Conservation (phyloP, 2,888 invertebrate genomes). For the Gari tellinella region DNA sequence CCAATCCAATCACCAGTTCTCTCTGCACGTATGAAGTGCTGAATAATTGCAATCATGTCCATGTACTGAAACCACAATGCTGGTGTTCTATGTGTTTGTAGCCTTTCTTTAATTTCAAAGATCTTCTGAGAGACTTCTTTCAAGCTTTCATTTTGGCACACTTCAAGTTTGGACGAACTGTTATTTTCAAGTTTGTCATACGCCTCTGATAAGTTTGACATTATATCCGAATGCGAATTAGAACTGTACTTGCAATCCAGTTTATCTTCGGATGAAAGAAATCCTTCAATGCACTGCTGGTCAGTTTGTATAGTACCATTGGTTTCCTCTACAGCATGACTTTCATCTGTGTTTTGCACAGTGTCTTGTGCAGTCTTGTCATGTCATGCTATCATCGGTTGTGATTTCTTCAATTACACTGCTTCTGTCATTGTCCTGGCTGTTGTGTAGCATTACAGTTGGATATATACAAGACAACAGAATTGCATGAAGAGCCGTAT, state of each 20-base stretch:
- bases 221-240: no score
- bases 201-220: no score
- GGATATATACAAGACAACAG: not conserved
- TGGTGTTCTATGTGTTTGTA: constrained; percentile 19
- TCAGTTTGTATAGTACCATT: not conserved
- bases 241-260: no score
- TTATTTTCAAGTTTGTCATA: no score
- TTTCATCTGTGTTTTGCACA: no score
- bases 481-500: constrained; percentile 45
- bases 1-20: constrained; percentile 33
- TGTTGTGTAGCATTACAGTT: not conserved
- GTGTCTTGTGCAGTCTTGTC: not conserved
- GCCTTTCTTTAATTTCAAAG: not conserved
- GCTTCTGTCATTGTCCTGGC: not conserved
- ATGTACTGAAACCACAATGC: constrained; percentile 59
- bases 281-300: no score
- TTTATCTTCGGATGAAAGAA: no score
- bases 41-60: constrained; percentile 58
- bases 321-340: not conserved
- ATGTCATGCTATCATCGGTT: not conserved
- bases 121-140: not conserved
- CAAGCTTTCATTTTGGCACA: not conserved
- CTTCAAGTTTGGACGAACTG: no score
- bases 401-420: not conserved
- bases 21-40: constrained; percentile 51